Evolutionary conservation across 2,888 invertebrate genomes (phyloP).

Genomic region (Galerucella pusilla): DNA sequence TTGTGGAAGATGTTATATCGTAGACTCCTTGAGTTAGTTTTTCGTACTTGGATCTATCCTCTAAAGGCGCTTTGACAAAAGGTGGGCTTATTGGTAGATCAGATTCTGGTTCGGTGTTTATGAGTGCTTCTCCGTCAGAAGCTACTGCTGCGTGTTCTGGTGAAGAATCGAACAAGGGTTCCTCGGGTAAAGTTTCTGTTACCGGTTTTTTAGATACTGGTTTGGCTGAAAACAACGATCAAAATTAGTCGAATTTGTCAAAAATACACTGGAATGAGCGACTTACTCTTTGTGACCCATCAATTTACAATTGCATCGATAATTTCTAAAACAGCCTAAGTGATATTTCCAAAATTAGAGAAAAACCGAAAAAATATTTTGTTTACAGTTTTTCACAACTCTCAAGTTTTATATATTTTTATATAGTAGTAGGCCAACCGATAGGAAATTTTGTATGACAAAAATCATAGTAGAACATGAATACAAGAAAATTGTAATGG

Average conservation of each 20-base stretch:
- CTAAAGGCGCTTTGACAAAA: slow-evolving; percentile 73
- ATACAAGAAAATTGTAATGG: too few relatives aligned
- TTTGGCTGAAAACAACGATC: slow-evolving; percentile 46
- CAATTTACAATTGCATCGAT: not conserved
- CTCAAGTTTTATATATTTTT: too few relatives aligned
- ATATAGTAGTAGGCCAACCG: too few relatives aligned
- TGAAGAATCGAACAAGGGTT: slow-evolving; percentile 57
- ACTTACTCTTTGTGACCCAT: slow-evolving; percentile 4
- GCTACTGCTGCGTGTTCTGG: slow-evolving; percentile 51
- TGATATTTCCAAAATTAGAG: too few relatives aligned
- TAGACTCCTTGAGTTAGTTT: slow-evolving; percentile 73
- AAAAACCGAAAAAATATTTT: too few relatives aligned
- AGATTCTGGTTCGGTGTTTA: slow-evolving; percentile 59
- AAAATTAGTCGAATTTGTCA: not conserved
- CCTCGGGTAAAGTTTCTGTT: slow-evolving; percentile 52
- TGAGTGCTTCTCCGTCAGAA: slow-evolving; percentile 64
- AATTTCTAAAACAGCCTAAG: too few relatives aligned
- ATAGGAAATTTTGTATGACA: too few relatives aligned
- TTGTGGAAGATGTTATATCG: slow-evolving; percentile 69
- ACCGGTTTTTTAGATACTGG: slow-evolving; percentile 51
- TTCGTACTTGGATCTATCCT: slow-evolving; percentile 83
- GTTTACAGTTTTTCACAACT: too few relatives aligned
- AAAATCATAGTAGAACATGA: too few relatives aligned
- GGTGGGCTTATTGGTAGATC: slow-evolving; percentile 63
- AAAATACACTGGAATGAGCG: not conserved